Conservation (phyloP, 2,113 vertebrate species). For the Scomber colias region DNA sequence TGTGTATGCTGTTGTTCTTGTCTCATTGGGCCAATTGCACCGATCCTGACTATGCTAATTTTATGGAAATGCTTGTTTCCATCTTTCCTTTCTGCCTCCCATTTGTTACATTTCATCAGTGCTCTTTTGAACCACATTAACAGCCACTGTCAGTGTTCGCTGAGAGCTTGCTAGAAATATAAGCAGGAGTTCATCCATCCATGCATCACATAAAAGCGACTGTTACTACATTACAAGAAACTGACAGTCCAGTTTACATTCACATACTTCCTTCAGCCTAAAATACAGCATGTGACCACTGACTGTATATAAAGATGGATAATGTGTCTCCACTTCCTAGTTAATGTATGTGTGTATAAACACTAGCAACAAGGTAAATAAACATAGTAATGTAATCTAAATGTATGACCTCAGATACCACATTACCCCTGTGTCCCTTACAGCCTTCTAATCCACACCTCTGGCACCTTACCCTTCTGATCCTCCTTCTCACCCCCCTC, state of each 20-base stretch:
- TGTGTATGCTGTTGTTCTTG: slow-evolving; percentile 46
- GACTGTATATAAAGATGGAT: too few species aligned
- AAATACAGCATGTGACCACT: not conserved
- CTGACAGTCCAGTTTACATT: not conserved
- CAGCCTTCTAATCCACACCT: slow-evolving; percentile 75
- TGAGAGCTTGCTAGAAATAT: slow-evolving; percentile 21
- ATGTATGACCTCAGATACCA: slow-evolving; percentile 62
- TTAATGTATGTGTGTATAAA: not conserved
- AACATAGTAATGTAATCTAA: slow-evolving; percentile 12
- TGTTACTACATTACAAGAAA: slow-evolving; percentile 14
- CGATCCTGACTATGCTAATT: slow-evolving; percentile 70
- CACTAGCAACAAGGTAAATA: not conserved
- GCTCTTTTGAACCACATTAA: slow-evolving; percentile 55
- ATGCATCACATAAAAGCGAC: slow-evolving; percentile 17
- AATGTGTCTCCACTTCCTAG: too few species aligned
- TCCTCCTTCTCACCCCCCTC: slow-evolving; percentile 30
- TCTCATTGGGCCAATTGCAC: slow-evolving; percentile 55
- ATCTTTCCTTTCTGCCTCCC: slow-evolving; percentile 33
- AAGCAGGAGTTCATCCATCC: slow-evolving; percentile 35
- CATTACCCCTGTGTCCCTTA: slow-evolving; percentile 70
- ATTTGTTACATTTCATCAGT: slow-evolving; percentile 63
- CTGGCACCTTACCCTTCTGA: slow-evolving; percentile 54
- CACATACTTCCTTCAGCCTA: not conserved
- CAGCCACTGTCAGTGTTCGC: slow-evolving; percentile 40
- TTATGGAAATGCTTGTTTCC: slow-evolving; percentile 74